Evolutionary conservation across 1,140 invertebrate species (phyloP).

Genomic region (Calosoma granatense): DNA sequence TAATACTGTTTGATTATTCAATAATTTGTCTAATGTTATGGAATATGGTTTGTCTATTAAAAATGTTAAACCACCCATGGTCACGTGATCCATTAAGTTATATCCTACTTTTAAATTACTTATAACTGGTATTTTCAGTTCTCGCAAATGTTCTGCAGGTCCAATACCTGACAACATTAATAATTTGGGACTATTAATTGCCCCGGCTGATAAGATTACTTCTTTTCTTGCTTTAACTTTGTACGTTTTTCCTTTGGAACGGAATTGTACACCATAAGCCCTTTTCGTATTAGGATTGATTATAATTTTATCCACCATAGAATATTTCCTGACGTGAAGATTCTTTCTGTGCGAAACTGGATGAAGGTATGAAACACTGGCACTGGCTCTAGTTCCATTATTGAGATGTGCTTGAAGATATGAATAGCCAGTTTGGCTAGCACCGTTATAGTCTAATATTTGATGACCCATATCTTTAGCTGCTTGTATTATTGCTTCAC

Average conservation of each 20-base stretch:
- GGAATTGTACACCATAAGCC: conserved; percentile 53
- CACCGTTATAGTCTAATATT: conserved; percentile 63
- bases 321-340: conserved; percentile 51
- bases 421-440: conserved; percentile 49
- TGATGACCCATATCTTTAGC: conserved; percentile 54
- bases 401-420: conserved; percentile 52
- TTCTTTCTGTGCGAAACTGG: conserved; percentile 51
- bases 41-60: conserved; percentile 42
- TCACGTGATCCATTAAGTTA: conserved; percentile 74
- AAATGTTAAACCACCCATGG: conserved; percentile 56
- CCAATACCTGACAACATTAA: conserved; percentile 76
- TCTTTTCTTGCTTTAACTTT: conserved; percentile 54
- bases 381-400: conserved; percentile 63
- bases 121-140: conserved; percentile 47
- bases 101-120: conserved; percentile 66
- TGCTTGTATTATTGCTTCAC: conserved; percentile 55
- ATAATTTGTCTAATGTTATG: conserved; percentile 20
- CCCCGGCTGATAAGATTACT: conserved; percentile 63
- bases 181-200: conserved; percentile 64
- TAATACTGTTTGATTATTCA: conserved; percentile 18
- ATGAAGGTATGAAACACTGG: conserved; percentile 62
- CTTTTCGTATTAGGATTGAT: conserved; percentile 54
- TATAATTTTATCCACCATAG: conserved; percentile 59
- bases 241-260: conserved; percentile 38
- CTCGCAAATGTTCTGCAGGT: conserved; percentile 53